phyloP scores from a whole-genome alignment of 2,113 vertebrate species.

The Riparia riparia region DNA sequence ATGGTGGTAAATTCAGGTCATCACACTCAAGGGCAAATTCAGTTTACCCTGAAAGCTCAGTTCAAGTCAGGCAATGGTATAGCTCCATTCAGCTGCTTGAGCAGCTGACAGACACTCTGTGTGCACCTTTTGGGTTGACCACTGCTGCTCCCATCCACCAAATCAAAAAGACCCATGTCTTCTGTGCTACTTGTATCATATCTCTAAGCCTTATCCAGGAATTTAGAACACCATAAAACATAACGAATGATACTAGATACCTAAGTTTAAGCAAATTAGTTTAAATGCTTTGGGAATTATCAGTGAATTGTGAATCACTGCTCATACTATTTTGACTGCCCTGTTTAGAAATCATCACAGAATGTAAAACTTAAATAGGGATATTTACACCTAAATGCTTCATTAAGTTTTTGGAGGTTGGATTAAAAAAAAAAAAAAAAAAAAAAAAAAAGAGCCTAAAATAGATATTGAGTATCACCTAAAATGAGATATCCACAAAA shows the following conservation, averaged over 20 bases:
- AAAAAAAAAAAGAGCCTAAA: not conserved
- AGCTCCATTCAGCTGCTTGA: not conserved
- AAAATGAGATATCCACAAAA: not conserved
- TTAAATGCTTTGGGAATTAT: not conserved
- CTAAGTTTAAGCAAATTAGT: not conserved
- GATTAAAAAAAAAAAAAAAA: not conserved
- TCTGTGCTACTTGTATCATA: not conserved
- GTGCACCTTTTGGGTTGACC: not conserved
- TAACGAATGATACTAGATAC: not conserved
- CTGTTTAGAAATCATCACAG: not conserved
- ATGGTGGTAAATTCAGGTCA: not conserved
- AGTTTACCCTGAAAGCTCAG: not conserved
- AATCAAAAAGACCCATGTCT: fast-evolving
- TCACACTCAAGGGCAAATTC: not conserved
- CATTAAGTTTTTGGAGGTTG: not conserved
- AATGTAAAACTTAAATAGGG: not conserved
- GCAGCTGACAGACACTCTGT: not conserved
- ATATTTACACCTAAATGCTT: not conserved
- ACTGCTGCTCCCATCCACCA: not conserved
- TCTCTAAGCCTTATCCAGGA: not conserved
- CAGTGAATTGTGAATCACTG: not conserved
- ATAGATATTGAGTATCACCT: not conserved
- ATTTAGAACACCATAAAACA: not conserved
- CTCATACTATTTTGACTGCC: not conserved
- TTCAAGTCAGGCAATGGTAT: not conserved